These are phyloP conservation scores for Drosophila prolongata DNA, from an alignment of 2,888 invertebrate species.

Conservation along the genomic window DNA sequence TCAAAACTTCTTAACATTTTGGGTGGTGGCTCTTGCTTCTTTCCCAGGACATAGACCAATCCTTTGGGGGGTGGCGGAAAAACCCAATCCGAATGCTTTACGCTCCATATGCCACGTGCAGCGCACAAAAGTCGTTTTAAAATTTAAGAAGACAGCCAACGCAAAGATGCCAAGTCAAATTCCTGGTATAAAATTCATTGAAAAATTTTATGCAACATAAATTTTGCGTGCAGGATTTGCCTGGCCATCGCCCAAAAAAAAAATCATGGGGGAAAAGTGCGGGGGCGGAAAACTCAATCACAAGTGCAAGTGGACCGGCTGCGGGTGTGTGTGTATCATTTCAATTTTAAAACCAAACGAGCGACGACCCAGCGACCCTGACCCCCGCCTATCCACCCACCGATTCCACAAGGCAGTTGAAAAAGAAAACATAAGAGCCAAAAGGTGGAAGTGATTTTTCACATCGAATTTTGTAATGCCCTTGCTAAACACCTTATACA, in stretches of 20 bases:
- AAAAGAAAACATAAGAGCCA: conserved; percentile 24
- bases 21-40: conserved; percentile 12
- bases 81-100: conserved; percentile 68
- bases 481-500: background rate
- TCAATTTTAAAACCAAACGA: conserved; percentile 73
- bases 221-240: conserved; percentile 79
- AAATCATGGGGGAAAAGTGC: conserved; percentile 15
- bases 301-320: conserved; percentile 55
- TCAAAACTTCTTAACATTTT: background rate
- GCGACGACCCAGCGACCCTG: conserved; percentile 52
- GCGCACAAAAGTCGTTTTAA: conserved; percentile 69
- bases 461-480: background rate
- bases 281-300: conserved; percentile 65
- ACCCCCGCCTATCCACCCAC: conserved; percentile 10
- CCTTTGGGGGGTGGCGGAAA: conserved; percentile 22
- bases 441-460: background rate
- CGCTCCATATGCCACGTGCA: conserved; percentile 83
- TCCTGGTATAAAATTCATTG: conserved; percentile 81
- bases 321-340: conserved; percentile 37
- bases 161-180: conserved; percentile 75
- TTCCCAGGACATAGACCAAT: conserved; percentile 15
- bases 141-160: conserved; percentile 57
- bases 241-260: conserved; percentile 24
- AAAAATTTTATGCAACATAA: conserved; percentile 83
- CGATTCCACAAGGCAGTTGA: background rate